Evolutionary conservation across 2,797 vertebrate species (phyloP).

Genomic region (Semaprochilodus insignis): DNA sequence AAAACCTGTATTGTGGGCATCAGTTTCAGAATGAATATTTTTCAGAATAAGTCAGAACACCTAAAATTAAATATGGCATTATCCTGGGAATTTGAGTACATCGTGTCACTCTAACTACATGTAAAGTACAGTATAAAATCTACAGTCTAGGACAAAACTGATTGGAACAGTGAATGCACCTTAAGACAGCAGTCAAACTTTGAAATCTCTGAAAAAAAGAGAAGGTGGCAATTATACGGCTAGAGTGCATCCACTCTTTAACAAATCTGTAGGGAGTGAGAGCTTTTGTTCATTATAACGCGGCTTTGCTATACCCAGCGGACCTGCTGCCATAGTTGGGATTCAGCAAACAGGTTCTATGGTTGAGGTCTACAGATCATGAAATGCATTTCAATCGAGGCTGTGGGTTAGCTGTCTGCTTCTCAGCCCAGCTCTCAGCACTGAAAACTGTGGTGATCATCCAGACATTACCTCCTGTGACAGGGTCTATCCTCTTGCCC

Average conservation of each 20-base stretch:
- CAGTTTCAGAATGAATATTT: not conserved
- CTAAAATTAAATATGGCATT: not conserved
- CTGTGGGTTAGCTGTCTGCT: conserved; percentile 35
- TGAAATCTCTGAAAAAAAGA: conserved; percentile 36
- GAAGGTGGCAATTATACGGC: conserved; percentile 54
- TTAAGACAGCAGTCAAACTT: conserved; percentile 41
- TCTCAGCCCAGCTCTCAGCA: conserved; percentile 48
- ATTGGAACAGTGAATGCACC: conserved; percentile 14
- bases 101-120: not conserved
- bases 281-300: conserved; percentile 62
- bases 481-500: conserved; percentile 84
- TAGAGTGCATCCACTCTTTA: conserved; percentile 41
- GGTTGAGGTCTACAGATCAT: conserved; percentile 58
- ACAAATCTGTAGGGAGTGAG: conserved; percentile 56
- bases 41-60: not conserved
- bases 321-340: conserved; percentile 50
- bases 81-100: not conserved
- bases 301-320: conserved; percentile 58
- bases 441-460: conserved; percentile 54
- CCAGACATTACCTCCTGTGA: conserved; percentile 83
- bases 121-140: not conserved
- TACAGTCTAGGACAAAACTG: not conserved
- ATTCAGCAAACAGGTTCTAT: conserved; percentile 61
- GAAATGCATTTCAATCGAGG: conserved; percentile 58
- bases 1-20: not conserved